Base-by-base conservation (phyloP, 2,888 invertebrate species). In the Drosophila siamana region DNA sequence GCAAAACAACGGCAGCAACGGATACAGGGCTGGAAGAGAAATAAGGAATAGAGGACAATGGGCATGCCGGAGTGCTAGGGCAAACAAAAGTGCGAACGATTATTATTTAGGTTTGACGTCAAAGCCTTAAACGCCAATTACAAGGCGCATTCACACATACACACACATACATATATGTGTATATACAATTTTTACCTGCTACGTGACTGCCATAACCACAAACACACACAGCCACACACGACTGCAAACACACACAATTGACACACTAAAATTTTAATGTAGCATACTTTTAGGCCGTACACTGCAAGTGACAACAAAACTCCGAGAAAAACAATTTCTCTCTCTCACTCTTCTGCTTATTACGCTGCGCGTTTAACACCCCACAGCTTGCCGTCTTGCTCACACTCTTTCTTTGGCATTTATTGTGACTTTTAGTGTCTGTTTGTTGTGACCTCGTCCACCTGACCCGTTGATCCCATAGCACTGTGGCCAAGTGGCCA, bases 191-290 rank as follows among this genome's bases (percentile, higher is more conserved):
- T 69, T 71, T 59, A 72, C 57, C 77, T 60, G 77, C 63, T 80
- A 80, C 83, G 80, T 80, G 80, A 74, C 61, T 60, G 61, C 13
- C 55, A 55, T n/a, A 13, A 38, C 36, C 36, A 38, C 55, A 55
- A n/a, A 59, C 33, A 57, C 43, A 66, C 48, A 50, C 44, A 65
- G 38, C 56, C 43, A 40, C 19, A 56, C 61, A 46, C 47, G 57
- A 44, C 13, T 11, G 51, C 47, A 50, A 47, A 47, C 48, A 52
- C 69, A 78, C 67, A 78, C 86, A 87, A 82, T 87, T 85, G 88
- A 88, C 83, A 86, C 80, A 87, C 78, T 87, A 86, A 83, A 86
- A 85, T 85, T 88, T 85, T 88, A 88, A 88, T 88, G 88, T 77
- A 79, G 86, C 88, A 79, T 79, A 86, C 80, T 88, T 88, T 88